Conservation (phyloP, 2,113 vertebrate species). For the Protobothrops mucrosquamatus region DNA sequence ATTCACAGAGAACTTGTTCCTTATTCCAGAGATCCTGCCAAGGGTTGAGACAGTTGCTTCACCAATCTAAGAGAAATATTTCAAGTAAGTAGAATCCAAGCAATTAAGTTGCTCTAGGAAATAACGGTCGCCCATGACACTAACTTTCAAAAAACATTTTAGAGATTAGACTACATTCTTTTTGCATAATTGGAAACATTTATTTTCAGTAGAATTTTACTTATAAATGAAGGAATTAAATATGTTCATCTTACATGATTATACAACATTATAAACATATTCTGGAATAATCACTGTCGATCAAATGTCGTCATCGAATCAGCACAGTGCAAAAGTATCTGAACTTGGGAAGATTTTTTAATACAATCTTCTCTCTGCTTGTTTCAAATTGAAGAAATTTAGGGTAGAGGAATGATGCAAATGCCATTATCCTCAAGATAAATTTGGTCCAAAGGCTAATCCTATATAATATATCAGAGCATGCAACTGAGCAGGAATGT, state of each 20-base stretch:
- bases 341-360: not conserved
- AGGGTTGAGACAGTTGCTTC: slow-evolving; percentile 41
- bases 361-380: not conserved
- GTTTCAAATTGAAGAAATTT: not conserved
- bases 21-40: slow-evolving; percentile 50
- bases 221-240: not conserved
- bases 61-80: slow-evolving; percentile 43
- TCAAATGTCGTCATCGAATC: not conserved
- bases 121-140: not conserved
- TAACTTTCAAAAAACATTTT: not conserved
- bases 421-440: not conserved
- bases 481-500: not conserved
- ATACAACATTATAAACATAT: not conserved
- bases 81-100: slow-evolving; percentile 39
- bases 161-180: not conserved
- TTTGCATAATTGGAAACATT: not conserved
- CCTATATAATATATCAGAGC: not conserved
- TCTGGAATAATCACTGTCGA: not conserved
- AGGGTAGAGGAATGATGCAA: not conserved
- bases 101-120: slow-evolving; percentile 10
- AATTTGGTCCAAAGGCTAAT: not conserved
- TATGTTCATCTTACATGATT: not conserved
- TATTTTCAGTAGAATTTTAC: not conserved
- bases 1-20: slow-evolving; percentile 40
- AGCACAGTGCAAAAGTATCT: not conserved